A percentile compares a stretch with the other conserved stretches of the same genome.
These are phyloP conservation scores for Andrena cerasifolii DNA, from an alignment of 1,140 invertebrate genomes.

Conservation along the genomic window DNA sequence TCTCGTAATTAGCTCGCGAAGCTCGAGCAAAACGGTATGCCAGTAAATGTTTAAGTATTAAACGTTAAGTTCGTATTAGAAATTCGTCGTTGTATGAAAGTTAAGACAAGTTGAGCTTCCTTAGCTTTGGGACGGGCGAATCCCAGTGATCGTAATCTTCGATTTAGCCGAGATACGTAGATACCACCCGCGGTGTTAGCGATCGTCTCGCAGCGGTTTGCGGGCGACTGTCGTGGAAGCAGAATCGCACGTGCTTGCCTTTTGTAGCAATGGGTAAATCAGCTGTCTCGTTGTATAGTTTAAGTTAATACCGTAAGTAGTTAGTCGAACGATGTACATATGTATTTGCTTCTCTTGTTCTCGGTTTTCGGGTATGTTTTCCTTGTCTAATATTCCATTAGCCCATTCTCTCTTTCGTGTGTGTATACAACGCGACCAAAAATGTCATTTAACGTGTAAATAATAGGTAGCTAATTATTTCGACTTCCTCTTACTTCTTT, in stretches of 20 bases:
- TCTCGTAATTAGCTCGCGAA: too few species aligned
- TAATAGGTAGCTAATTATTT: slow-evolving; percentile 6
- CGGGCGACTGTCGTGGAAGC: neutral
- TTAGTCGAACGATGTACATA: slow-evolving; percentile 2
- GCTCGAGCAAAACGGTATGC: too few species aligned
- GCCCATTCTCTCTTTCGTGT: neutral
- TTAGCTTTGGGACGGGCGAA: neutral
- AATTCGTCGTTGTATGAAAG: too few species aligned
- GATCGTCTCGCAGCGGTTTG: neutral
- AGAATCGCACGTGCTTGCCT: neutral
- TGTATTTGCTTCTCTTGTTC: neutral
- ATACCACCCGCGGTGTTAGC: too few species aligned
- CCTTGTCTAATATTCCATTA: neutral
- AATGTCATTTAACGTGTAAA: slow-evolving; percentile 23
- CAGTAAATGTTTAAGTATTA: too few species aligned
- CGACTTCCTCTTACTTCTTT: neutral
- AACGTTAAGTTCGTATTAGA: too few species aligned
- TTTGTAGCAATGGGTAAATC: neutral
- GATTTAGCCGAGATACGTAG: neutral
- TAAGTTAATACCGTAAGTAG: neutral
- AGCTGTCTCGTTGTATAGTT: too few species aligned
- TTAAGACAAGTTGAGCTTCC: too few species aligned
- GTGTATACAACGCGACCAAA: slow-evolving; percentile 19
- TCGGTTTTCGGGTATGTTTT: neutral
- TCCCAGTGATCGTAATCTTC: slow-evolving; percentile 21